Conservation (phyloP, 2,888 invertebrate genomes). For the Rhagophthalmus giganteus region DNA sequence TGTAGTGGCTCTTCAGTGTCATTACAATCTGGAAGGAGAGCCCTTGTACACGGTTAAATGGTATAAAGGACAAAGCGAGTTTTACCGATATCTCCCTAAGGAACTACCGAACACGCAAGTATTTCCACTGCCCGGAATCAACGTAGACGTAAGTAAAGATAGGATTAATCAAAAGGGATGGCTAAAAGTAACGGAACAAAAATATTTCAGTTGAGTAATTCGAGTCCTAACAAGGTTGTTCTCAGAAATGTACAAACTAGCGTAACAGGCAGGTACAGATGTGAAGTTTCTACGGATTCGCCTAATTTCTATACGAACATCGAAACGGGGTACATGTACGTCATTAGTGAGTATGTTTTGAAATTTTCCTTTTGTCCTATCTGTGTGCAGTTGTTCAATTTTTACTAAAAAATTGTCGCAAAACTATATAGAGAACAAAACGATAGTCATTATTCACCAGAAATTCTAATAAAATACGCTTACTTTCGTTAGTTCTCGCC, state of each 20-base stretch:
- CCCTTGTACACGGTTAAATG: conserved; percentile 81
- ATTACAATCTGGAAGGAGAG: conserved; percentile 74
- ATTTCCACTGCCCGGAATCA: conserved; percentile 68
- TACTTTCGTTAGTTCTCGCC: too few relatives aligned
- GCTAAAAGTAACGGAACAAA: too few relatives aligned
- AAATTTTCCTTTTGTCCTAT: too few relatives aligned
- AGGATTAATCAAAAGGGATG: conserved; percentile 2
- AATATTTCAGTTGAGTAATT: conserved; percentile 65
- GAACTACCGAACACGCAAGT: conserved; percentile 75
- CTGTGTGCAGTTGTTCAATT: too few relatives aligned
- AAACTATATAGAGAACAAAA: too few relatives aligned
- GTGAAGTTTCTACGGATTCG: conserved; percentile 75
- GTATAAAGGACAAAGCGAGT: conserved; percentile 77
- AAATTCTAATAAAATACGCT: too few relatives aligned
- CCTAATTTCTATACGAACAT: conserved; percentile 72
- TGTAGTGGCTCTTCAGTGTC: conserved; percentile 73
- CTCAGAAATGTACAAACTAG: conserved; percentile 70
- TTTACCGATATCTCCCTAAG: conserved; percentile 79
- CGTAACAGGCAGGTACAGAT: conserved; percentile 73
- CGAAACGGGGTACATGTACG: conserved; percentile 69
- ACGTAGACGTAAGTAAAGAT: conserved; percentile 71
- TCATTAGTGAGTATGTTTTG: conserved; percentile 66
- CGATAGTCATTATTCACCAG: too few relatives aligned
- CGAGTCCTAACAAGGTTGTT: conserved; percentile 67
- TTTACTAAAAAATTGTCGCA: not conserved